Percentiles rank a stretch among this genome's conserved stretches.
Conservation (phyloP, 2,797 vertebrate species). For the Myoxocephalus aenaeus region DNA sequence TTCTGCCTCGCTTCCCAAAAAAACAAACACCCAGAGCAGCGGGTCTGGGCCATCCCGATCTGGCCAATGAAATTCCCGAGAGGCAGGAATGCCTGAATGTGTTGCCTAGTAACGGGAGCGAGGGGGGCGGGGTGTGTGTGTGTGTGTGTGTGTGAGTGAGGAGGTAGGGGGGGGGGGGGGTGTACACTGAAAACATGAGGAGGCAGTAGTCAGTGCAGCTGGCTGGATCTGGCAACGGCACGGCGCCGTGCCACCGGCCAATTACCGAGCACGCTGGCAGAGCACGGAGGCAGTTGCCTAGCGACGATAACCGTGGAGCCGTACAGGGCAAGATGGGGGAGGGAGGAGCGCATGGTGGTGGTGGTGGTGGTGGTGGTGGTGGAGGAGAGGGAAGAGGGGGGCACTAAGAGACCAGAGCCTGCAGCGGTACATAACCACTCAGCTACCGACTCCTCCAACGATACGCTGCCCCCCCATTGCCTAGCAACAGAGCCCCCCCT, state of each 20-base stretch:
- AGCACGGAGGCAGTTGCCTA: constrained; percentile 92
- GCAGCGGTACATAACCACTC: constrained; percentile 85
- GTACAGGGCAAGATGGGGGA: constrained; percentile 59
- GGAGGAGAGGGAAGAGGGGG: constrained; percentile 62
- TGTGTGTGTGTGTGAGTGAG: constrained; percentile 25
- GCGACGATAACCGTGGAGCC: constrained; percentile 86
- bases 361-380: constrained; percentile 55
- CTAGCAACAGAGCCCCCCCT: constrained; percentile 85
- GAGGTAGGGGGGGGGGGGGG: background rate
- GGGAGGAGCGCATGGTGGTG: constrained; percentile 22
- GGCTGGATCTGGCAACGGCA: constrained; percentile 84
- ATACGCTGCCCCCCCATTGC: constrained; percentile 88
- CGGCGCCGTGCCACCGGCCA: constrained; percentile 82
- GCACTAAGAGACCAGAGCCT: constrained; percentile 83
- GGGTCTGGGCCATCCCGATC: constrained; percentile 66
- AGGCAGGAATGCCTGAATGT: constrained; percentile 83
- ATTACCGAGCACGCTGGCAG: constrained; percentile 80
- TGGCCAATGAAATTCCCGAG: constrained; percentile 90
- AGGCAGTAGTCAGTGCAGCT: constrained; percentile 82
- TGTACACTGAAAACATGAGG: constrained; percentile 74
- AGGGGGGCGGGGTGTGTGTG: constrained; percentile 39
- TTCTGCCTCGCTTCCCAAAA: constrained; percentile 51
- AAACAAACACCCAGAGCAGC: constrained; percentile 57
- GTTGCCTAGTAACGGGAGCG: constrained; percentile 92
- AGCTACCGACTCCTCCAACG: constrained; percentile 89